Base-by-base conservation (phyloP, 2,113 vertebrate species). In the Eira barbara region DNA sequence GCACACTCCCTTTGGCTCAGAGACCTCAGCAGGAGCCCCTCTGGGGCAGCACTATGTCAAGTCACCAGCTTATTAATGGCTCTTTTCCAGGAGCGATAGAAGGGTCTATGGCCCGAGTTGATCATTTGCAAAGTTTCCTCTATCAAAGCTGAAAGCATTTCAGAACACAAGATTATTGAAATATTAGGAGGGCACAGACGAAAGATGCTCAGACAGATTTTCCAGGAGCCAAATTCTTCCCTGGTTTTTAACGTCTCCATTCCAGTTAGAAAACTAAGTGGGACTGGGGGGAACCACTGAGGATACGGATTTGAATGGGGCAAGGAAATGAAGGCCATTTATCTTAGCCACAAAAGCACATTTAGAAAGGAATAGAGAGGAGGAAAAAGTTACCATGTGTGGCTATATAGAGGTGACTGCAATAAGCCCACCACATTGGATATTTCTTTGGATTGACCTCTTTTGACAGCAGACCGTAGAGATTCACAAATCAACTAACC, bases 141-240 rank as follows among this genome's bases (percentile, higher is more conserved):
- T 74, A 18, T 69, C 79, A 91, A 71, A 55, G 76, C 79, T 63
- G 12, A 91, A 97, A 92, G 21, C 31, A 61, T 78, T 92, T 96
- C 82, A 74, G 83, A 80, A 92, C 94, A 69, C 59, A 34, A 96
- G 57, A 71, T 92, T 80, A 84, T 39, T 84, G 49, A 91, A 96
- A 95, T 81, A 47, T 47, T 52, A 69, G 47, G 79, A 11, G 47
- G 27, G 57, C 47, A 79, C 25, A 87, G 65, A 23, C 21, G 73
- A 65, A 90, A 90, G 36, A 67, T 11, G 36, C 52, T 67, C 18
- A 90, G 49, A 93, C 42, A 83, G 31, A 87, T 65, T 88, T 92
- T 95, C 76, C 31, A 96, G 91, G 63, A 81, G 59, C 31, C 36
- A 73, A 63, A 47, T 25, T 61, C 59, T 27, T 27, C 11, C 59